Evolutionary conservation across 2,113 vertebrate species (phyloP), one percentile per base, ranked within the genome.

Genomic region (Microcebus griseorufus): DNA sequence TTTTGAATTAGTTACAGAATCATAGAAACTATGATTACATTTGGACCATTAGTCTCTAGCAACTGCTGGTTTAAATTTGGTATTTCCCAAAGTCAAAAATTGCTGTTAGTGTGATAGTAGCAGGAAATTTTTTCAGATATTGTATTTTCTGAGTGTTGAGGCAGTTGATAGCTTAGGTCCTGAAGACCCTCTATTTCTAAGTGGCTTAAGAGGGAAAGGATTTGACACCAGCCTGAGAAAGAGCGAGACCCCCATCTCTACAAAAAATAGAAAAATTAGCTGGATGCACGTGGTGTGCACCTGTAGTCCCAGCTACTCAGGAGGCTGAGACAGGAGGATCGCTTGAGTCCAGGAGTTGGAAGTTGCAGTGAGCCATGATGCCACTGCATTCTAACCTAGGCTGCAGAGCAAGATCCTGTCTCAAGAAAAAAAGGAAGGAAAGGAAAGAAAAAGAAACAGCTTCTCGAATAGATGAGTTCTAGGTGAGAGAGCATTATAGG

Each of bases 31-130:
- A 48, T 22, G 10, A 7, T 88, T 69, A 65, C 42, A n/a, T 70
- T 96, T 69, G 72, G n/a, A 75, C 37, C 18, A 42, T 34, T 78
- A 34, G 16, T 92, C 82, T 91, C 75, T 92, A 86, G 75, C 73
- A 83, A 83, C 73, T 45, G 13, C 72, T 76, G 55, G 32, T 86
- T 64, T 39, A 64, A 76, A 72, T 37, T 79, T 75, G 60, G 29
- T 64, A 48, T 82, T 37, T 37, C 51, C 55, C 4, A 7, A 62
- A 82, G 73, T 79, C 82, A 94, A 92, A 93, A 94, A 83, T 69
- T 69, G 62, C 62, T 92, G 78, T 85, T 55, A 58, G 67, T 60
- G 18, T 55, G 55, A 82, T 42, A 85, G 18, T 32, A 92, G 65
- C 58, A 58, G 87, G 75, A 86, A 86, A 27, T 4, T 3, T 58